Percentiles rank a stretch among this genome's conserved stretches.
phyloP scores from a whole-genome alignment of 2,113 vertebrate genomes.

The Callocephalon fimbriatum region DNA sequence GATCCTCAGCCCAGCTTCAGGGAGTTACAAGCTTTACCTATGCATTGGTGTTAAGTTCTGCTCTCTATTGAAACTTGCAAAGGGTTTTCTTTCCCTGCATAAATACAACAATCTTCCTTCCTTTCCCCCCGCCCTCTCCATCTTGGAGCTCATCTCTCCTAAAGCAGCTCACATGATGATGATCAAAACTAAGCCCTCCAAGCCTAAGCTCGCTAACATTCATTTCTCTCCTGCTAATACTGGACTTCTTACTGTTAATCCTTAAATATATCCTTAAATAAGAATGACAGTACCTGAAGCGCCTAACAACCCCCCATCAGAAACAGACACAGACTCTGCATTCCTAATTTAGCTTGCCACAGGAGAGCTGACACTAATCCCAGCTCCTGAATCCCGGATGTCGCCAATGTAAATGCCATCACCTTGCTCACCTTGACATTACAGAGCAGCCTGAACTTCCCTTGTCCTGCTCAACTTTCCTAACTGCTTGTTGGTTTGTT shows the following conservation, averaged over 20 bases:
- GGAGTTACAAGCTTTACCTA: neutral
- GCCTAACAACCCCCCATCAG: slow-evolving; percentile 46
- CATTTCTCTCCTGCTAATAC: slow-evolving; percentile 60
- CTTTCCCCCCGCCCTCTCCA: neutral
- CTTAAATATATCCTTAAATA: slow-evolving; percentile 68
- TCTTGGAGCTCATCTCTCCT: slow-evolving; percentile 53
- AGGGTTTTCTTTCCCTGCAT: slow-evolving; percentile 30
- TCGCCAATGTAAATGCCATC: slow-evolving; percentile 39
- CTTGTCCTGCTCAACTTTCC: slow-evolving; percentile 28
- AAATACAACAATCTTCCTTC: neutral
- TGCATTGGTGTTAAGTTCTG: slow-evolving; percentile 25
- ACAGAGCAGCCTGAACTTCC: slow-evolving; percentile 24
- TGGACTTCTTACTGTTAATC: slow-evolving; percentile 70
- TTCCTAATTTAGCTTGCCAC: slow-evolving; percentile 58
- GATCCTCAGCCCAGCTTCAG: neutral
- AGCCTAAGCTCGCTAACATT: slow-evolving; percentile 65
- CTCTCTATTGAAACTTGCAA: slow-evolving; percentile 50
- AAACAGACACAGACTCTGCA: slow-evolving; percentile 64
- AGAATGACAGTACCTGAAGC: slow-evolving; percentile 68
- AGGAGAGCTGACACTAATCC: slow-evolving; percentile 69
- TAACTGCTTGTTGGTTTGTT: neutral
- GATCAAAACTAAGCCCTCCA: slow-evolving; percentile 68
- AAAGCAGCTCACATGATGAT: slow-evolving; percentile 63
- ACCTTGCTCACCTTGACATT: slow-evolving; percentile 54
- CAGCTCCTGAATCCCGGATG: slow-evolving; percentile 7